Conservation (phyloP, 2,888 invertebrate genomes). For the Deilephila elpenor region DNA sequence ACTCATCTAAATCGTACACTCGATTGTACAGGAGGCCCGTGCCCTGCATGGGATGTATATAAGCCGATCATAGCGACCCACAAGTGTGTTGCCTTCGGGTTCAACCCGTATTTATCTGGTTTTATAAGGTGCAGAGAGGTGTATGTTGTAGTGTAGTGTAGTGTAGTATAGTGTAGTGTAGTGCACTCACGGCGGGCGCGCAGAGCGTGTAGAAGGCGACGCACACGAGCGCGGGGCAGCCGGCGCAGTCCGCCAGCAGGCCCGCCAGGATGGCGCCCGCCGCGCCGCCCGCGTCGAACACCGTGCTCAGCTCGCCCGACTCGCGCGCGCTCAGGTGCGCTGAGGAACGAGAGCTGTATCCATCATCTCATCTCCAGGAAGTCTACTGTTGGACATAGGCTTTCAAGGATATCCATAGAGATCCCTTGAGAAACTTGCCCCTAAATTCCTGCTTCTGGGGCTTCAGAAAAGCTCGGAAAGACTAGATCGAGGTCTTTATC, state of each 20-base stretch:
- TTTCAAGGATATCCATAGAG: too few relatives aligned
- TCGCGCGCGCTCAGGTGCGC: conserved; percentile 87
- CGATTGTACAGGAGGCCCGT: too few relatives aligned
- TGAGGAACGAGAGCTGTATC: conserved; percentile 51
- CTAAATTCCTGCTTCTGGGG: too few relatives aligned
- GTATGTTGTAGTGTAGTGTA: conserved; percentile 3
- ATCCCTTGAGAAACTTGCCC: too few relatives aligned
- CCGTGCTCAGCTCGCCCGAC: conserved; percentile 91
- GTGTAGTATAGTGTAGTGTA: background rate
- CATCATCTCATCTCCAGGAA: too few relatives aligned
- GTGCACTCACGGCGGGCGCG: conserved; percentile 89
- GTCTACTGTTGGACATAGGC: too few relatives aligned
- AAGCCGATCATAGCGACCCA: conserved; percentile 36
- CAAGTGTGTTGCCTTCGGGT: background rate
- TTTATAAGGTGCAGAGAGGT: background rate
- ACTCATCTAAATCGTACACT: too few relatives aligned
- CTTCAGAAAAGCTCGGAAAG: too few relatives aligned
- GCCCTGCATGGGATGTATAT: too few relatives aligned
- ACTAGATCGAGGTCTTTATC: too few relatives aligned
- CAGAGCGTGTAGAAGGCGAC: conserved; percentile 91
- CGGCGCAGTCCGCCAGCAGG: conserved; percentile 91
- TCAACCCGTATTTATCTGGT: background rate
- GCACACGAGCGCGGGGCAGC: conserved; percentile 95
- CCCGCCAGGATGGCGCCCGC: conserved; percentile 95
- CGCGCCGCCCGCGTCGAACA: conserved; percentile 96